Evolutionary conservation across 2,888 invertebrate genomes (phyloP).

Genomic region (Lingula anatina): DNA sequence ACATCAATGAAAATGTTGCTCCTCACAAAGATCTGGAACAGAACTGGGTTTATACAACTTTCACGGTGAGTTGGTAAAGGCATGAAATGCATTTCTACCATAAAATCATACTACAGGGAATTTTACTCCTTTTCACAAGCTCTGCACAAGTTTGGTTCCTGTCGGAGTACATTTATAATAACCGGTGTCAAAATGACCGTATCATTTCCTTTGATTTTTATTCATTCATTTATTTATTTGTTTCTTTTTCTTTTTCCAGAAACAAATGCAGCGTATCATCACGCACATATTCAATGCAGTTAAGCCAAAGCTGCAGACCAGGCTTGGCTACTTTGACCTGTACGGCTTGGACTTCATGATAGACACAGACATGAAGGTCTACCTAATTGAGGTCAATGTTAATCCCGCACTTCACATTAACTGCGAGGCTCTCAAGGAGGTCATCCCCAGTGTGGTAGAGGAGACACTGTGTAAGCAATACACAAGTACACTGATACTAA

Average conservation of each 20-base stretch:
- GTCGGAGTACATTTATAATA: too few relatives aligned
- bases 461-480: constrained; percentile 43
- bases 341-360: constrained; percentile 53
- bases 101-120: too few relatives aligned
- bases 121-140: too few relatives aligned
- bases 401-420: constrained; percentile 49
- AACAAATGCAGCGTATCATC: constrained; percentile 50
- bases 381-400: constrained; percentile 51
- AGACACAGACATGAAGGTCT: constrained; percentile 49
- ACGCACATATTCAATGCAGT: constrained; percentile 49
- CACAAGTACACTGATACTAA: too few relatives aligned
- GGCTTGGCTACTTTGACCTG: constrained; percentile 50
- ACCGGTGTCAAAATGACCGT: too few relatives aligned
- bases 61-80: constrained; percentile 27
- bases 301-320: constrained; percentile 43
- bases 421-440: constrained; percentile 45
- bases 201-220: too few relatives aligned
- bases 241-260: constrained; percentile 32
- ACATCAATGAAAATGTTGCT: constrained; percentile 40
- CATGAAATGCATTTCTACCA: too few relatives aligned
- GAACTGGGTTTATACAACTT: constrained; percentile 44
- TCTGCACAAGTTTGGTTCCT: too few relatives aligned
- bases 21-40: constrained; percentile 31
- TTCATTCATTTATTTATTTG: too few relatives aligned
- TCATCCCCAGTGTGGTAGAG: constrained; percentile 48